Evolutionary conservation across 2,113 vertebrate genomes (phyloP), one percentile per base, ranked within the genome.

Genomic region (Thomomys bottae): DNA sequence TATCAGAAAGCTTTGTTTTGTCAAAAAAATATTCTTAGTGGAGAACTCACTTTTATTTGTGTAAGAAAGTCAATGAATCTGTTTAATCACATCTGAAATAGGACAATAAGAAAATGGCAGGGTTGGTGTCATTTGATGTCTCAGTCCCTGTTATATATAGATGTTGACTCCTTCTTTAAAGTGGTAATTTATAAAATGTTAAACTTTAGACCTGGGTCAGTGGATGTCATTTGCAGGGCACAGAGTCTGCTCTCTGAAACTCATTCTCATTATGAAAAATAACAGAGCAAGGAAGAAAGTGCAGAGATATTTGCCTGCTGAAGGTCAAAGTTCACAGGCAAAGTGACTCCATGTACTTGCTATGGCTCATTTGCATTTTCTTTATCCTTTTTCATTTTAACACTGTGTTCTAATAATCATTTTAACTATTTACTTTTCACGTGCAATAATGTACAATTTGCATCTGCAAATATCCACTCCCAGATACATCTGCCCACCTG

Each of bases 381-480:
- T 92, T 92, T 93, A 91, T 80, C 84, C 68, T 89, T 91, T 95
- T 92, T 8, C 15, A 89, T 95, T 93, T 95, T 80, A 95, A 81
- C 71, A 80, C 84, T 70, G 49, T 87, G 42, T 61, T 91, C 94
- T 95, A 95, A 93, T 94, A 97, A 95, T 94, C 81, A 95, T 89
- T 87, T 95, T 96, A 93, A 84, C 45, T 96, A 95, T 96, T 96
- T 96, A 95, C 94, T 89, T 95, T 96, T 89, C 61, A 64, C 87
- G 83, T 94, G 87, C 92, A 92, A 93, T n/a, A 95, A 97, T 88
- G 95, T 94, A 89, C 59, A 85, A 96, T 97, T 96, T 96, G 89
- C 96, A 96, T 97, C 93, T 92, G 94, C 94, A 97, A 96, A 96
- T 96, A 94, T 92, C 92, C 93, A 34, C 89, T 96, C 81, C 38